A percentile compares a stretch with the other conserved stretches of the same genome.
These are phyloP conservation scores for Hoplodrina ambigua DNA, from an alignment of 2,888 invertebrate genomes.

Conservation along the genomic window DNA sequence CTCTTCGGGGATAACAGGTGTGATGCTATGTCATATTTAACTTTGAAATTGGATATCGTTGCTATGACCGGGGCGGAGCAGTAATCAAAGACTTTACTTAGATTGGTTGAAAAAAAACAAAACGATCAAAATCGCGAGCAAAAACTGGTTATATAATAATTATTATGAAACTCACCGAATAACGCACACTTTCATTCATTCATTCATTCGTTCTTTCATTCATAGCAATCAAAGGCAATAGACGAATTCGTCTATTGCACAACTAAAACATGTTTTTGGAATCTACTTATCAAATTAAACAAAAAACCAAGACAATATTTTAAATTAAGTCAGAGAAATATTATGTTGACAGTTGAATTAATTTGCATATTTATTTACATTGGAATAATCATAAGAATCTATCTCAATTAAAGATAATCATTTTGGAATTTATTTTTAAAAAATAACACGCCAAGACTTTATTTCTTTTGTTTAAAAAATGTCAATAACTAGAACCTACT, in stretches of 20 bases:
- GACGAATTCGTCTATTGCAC: too few species aligned
- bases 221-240: too few species aligned
- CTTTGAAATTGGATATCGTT: too few species aligned
- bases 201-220: too few species aligned
- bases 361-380: background rate
- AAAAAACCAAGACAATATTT: background rate
- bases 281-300: background rate
- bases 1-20: too few species aligned
- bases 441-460: background rate
- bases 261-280: background rate
- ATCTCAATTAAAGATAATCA: background rate
- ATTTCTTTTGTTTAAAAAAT: background rate
- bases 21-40: too few species aligned
- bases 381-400: too few species aligned
- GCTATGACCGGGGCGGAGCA: too few species aligned
- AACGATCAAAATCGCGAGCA: too few species aligned
- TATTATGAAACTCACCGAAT: background rate
- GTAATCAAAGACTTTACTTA: too few species aligned
- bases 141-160: background rate
- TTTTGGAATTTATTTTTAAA: background rate
- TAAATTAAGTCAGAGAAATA: background rate
- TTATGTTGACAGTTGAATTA: background rate
- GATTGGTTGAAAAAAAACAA: too few species aligned
- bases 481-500: background rate
- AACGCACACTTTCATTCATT: background rate